phyloP scores from a whole-genome alignment of 1,140 invertebrate genomes.

The Nymphalis io region DNA sequence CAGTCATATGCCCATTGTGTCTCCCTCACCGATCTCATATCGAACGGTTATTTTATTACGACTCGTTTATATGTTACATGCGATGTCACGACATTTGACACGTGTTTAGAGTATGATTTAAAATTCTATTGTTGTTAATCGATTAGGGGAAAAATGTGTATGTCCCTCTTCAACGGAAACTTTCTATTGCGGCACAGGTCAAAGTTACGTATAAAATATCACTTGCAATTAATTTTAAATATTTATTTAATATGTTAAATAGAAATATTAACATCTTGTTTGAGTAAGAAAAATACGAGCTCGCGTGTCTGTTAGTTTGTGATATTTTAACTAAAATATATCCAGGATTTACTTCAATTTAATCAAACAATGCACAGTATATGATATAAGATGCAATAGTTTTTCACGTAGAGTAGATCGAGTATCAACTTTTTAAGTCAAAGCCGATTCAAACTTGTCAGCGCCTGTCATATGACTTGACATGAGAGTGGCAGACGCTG shows the following conservation, averaged over 20 bases:
- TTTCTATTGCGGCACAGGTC: constrained; percentile 34
- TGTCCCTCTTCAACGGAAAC: constrained; percentile 22
- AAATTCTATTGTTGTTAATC: constrained; percentile 64
- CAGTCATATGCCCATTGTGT: constrained; percentile 46
- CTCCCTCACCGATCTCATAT: constrained; percentile 56
- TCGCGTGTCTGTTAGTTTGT: no score
- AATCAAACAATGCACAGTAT: neutral
- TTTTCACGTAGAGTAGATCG: constrained; percentile 3
- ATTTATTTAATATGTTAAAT: no score
- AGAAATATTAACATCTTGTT: no score
- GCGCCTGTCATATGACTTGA: constrained; percentile 48
- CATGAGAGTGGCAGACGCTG: constrained; percentile 49
- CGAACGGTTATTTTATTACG: constrained; percentile 63
- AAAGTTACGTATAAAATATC: constrained; percentile 8
- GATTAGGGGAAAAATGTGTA: constrained; percentile 53
- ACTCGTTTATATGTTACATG: constrained; percentile 61
- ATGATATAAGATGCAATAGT: neutral
- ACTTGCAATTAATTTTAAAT: no score
- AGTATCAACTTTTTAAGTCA: constrained; percentile 44
- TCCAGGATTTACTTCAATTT: no score
- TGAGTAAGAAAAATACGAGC: no score
- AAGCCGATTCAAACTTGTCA: constrained; percentile 29
- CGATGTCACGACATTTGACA: constrained; percentile 70
- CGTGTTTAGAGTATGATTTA: constrained; percentile 74
- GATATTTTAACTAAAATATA: no score